Evolutionary conservation across 2,888 invertebrate species (phyloP), one percentile per base, ranked within the genome.

Genomic region (Coremacera marginata): DNA sequence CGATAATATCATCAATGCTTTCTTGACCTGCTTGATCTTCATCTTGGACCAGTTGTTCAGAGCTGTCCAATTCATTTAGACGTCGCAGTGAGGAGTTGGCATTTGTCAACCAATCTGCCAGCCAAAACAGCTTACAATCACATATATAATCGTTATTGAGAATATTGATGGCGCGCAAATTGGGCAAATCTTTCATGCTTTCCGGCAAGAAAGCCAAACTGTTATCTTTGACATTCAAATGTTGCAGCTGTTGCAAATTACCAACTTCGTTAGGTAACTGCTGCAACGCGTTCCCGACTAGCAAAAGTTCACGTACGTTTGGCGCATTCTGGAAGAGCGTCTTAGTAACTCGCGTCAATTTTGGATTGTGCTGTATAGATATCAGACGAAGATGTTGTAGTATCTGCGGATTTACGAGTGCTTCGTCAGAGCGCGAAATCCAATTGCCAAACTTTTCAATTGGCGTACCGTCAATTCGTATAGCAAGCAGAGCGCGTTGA

Each of bases 81-180:
- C 82, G 82, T 0, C 84, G 80, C 25, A 84, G 70, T 4, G 84
- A 81, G 0, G 80, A 83, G 34, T 78, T 83, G 14, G 81, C 57
- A 51, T 84, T 83, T 22, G 82, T 92, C 11, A 92, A 91, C 93
- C 93, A 94, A 16, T 90, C 86, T 1, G 91, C 88, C 82, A 95
- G 93, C 96, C 96, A 96, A 81, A 92, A 92, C 92, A 95, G 94
- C 70, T 94, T 92, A 85, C 97, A 97, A 88, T 96, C 95, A 90
- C 97, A 97, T 22, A 93, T 93, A 94, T 95, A 96, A 37, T 93
- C 94, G 87, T 97, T 97, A 76, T 92, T 92, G 51, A 92, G 90
- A 81, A 96, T 92, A 81, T 92, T 92, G 37, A 96, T 88, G 79
- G 92, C 91, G 82, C 91, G 90, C 75, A 96, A 89, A 68, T 91